Conservation (phyloP, 2,797 vertebrate genomes). For the Clamator glandarius region DNA sequence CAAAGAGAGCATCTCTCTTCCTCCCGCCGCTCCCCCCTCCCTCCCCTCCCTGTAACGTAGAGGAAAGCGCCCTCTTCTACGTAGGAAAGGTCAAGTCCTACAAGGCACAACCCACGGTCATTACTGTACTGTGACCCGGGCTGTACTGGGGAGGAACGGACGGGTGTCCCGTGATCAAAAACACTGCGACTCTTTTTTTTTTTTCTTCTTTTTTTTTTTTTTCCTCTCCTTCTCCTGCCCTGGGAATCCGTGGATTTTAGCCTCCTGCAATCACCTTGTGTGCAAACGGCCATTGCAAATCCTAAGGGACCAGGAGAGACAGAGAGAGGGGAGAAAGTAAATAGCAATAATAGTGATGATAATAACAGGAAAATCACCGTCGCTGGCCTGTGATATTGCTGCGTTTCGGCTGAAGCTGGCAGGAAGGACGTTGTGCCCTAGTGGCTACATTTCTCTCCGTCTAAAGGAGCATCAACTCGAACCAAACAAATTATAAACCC, state of each 20-base stretch:
- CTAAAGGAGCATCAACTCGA: conserved; percentile 2
- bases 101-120: conserved; percentile 72
- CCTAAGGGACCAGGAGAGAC: not conserved
- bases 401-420: conserved; percentile 28
- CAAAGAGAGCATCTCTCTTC: conserved; percentile 65
- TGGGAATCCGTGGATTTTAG: conserved; percentile 18
- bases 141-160: conserved; percentile 59
- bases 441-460: conserved; percentile 13
- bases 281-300: conserved; percentile 47
- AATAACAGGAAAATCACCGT: conserved; percentile 7
- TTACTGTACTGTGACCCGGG: conserved; percentile 71
- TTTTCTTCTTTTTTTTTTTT: not conserved
- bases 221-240: not conserved
- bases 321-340: not conserved
- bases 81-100: conserved; percentile 81
- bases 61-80: conserved; percentile 64
- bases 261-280: conserved; percentile 31
- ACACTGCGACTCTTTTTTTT: conserved; percentile 19
- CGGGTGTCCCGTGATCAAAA: conserved; percentile 63
- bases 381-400: conserved; percentile 12
- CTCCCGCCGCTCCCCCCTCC: conserved; percentile 25
- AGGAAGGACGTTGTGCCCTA: not conserved
- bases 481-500: not conserved
- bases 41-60: conserved; percentile 39
- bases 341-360: not conserved